Percentiles rank a stretch among this genome's conserved stretches.
Evolutionary conservation across 2,797 vertebrate species (phyloP).

Genomic region (Stomatorhinus walkeri): DNA sequence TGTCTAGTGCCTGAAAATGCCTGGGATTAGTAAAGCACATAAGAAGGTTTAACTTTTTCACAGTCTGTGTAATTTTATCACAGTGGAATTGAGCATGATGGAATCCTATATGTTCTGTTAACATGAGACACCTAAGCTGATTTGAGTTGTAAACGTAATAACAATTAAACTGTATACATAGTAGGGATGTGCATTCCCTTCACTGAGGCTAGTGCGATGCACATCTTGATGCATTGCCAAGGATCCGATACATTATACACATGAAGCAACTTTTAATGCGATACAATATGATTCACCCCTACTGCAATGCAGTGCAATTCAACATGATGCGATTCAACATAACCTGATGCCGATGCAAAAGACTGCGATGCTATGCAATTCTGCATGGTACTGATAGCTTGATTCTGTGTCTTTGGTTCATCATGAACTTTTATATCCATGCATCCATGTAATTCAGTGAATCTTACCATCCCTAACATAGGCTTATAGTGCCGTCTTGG

Average conservation of each 20-base stretch:
- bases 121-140: not conserved
- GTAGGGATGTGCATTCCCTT: not conserved
- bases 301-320: not conserved
- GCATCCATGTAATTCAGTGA: not conserved
- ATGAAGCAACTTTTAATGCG: not conserved
- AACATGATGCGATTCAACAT: not conserved
- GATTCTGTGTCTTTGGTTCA: not conserved
- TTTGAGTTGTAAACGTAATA: not conserved
- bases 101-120: not conserved
- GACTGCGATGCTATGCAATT: not conserved
- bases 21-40: not conserved
- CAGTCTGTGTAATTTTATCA: not conserved
- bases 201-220: not conserved
- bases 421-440: not conserved
- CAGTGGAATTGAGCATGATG: not conserved
- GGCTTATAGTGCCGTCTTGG: not conserved
- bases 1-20: not conserved
- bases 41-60: not conserved
- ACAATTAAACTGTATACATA: not conserved
- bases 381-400: not conserved
- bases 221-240: not conserved
- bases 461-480: not conserved
- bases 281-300: not conserved
- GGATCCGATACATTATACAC: not conserved
- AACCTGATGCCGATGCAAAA: not conserved